These are phyloP conservation scores for Noctua pronuba DNA, from an alignment of 2,888 invertebrate species.

Conservation along the genomic window DNA sequence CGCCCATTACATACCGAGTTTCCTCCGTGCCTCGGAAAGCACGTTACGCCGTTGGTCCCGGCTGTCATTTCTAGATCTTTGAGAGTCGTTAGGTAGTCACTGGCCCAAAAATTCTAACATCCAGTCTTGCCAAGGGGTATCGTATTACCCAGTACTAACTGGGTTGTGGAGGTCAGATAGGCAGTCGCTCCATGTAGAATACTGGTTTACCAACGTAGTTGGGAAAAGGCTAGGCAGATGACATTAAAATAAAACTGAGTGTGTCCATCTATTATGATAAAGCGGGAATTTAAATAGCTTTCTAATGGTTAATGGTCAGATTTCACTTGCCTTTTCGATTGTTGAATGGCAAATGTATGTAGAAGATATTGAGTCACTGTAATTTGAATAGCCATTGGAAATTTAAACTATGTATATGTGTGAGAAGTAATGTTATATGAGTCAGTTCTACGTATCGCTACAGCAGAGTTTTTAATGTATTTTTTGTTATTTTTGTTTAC, in stretches of 20 bases:
- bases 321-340: not conserved
- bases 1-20: too few relatives aligned
- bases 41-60: too few relatives aligned
- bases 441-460: conserved; percentile 6
- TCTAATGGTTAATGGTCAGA: not conserved
- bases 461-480: conserved; percentile 1
- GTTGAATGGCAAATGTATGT: not conserved
- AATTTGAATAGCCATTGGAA: not conserved
- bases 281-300: not conserved
- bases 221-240: too few relatives aligned
- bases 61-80: too few relatives aligned
- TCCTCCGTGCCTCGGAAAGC: too few relatives aligned
- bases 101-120: too few relatives aligned
- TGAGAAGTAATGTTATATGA: not conserved
- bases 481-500: not conserved
- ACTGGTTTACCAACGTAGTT: too few relatives aligned
- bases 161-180: too few relatives aligned
- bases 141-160: too few relatives aligned
- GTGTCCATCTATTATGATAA: not conserved
- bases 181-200: too few relatives aligned
- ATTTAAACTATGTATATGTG: not conserved
- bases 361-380: conserved; percentile 11
- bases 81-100: too few relatives aligned
- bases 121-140: too few relatives aligned
- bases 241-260: not conserved